Evolutionary conservation across 2,797 vertebrate genomes (phyloP).

Genomic region (Brachyalestes nurse): DNA sequence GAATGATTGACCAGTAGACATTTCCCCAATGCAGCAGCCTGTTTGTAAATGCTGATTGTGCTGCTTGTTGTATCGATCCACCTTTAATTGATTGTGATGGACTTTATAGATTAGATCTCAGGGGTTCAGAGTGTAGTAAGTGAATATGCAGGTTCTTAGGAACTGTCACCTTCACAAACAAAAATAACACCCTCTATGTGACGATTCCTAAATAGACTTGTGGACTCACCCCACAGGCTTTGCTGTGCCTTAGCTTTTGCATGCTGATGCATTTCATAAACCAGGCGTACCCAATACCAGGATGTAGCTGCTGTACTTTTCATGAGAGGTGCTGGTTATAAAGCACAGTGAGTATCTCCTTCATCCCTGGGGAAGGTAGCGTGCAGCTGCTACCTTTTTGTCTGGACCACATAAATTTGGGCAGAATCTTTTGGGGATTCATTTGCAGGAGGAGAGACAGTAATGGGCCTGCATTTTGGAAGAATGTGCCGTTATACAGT

Average conservation of each 20-base stretch:
- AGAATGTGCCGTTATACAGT: background rate
- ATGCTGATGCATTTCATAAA: slow-evolving; percentile 55
- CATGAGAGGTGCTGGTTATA: background rate
- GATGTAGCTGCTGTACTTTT: slow-evolving; percentile 17
- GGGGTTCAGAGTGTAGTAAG: background rate
- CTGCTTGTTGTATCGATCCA: slow-evolving; percentile 14
- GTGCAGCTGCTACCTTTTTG: slow-evolving; percentile 40
- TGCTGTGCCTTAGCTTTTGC: slow-evolving; percentile 52
- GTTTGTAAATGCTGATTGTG: slow-evolving; percentile 7
- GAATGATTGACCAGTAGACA: slow-evolving; percentile 31
- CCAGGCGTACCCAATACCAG: slow-evolving; percentile 2
- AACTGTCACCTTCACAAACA: slow-evolving; percentile 3
- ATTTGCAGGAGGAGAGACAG: slow-evolving; percentile 41
- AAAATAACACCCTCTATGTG: background rate
- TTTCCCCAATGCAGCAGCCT: slow-evolving; percentile 22
- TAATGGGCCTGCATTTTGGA: slow-evolving; percentile 12
- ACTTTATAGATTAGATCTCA: slow-evolving; percentile 1
- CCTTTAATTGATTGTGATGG: slow-evolving; percentile 39
- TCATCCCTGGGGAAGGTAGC: background rate
- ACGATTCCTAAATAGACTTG: slow-evolving; percentile 58
- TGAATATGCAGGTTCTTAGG: background rate
- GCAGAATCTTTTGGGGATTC: slow-evolving; percentile 33
- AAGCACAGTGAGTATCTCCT: background rate
- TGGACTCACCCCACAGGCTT: slow-evolving; percentile 48
- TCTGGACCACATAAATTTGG: slow-evolving; percentile 37